Evolutionary conservation across 2,113 vertebrate genomes (phyloP), one percentile per base, ranked within the genome.

Genomic region (Otocyon megalotis): DNA sequence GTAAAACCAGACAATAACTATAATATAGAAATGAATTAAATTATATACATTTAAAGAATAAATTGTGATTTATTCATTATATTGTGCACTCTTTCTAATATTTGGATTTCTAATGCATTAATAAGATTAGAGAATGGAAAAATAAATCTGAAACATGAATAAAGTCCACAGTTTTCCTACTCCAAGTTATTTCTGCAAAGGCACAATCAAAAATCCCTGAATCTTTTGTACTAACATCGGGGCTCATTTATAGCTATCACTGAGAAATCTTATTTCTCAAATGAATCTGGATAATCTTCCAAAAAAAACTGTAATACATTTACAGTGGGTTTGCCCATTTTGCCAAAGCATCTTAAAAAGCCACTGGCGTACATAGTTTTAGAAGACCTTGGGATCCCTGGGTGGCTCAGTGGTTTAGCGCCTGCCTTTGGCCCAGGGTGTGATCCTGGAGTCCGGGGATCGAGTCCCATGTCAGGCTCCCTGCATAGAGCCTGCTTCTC

Each of bases 241-340:
- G 90, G 94, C 16, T 96, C 54, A 95, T 98, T 97, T 97, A 72
- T 76, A 96, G 94, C 35, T 96, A 80, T 65, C 56, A 54, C 16
- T 87, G 67, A 95, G n/a, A 26, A 50, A 11, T 86, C 93, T 97
- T 97, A 96, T 94, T 96, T 30, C 30, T 94, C 53, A 16, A 28
- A 50, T 24, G 2, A 94, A 77, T 94, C 80, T 62, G 53, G 53
- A 84, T 50, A 76, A 97, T 95, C 48, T 50, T 96, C 86, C 65
- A 88, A 15, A 91, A 96, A 94, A 76, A 92, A 14, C 2, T 28
- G 76, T 50, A 82, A 26, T 88, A 79, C 35, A 92, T 80, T 96
- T 97, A 94, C 91, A 92, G 93, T 83, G 74, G 94, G 15, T 89
- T 80, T 95, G 58, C 54, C 85, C 97, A 26, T 53, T n/a, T 96